These are phyloP conservation scores for Pogonomyrmex barbatus DNA, from an alignment of 1,140 invertebrate genomes.

Conservation along the genomic window DNA sequence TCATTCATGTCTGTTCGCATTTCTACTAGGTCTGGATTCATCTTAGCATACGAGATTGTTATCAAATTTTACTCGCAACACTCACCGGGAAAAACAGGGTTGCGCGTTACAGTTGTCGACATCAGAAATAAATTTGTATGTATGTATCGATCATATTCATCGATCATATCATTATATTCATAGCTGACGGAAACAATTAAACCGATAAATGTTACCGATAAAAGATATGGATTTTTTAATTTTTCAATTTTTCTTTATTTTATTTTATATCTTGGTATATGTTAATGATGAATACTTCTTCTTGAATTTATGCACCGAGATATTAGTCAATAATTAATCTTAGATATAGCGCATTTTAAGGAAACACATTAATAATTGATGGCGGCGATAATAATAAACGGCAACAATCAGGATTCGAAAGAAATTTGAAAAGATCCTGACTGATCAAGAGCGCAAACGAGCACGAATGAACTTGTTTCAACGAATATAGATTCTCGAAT, in stretches of 20 bases:
- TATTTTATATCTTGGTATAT: not conserved
- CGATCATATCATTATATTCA: not conserved
- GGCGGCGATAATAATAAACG: not conserved
- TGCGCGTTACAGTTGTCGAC: not conserved
- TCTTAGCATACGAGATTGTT: not conserved
- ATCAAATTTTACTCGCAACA: slow-evolving; percentile 21
- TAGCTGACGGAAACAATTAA: not conserved
- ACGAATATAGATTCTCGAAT: no score
- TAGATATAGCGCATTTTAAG: no score
- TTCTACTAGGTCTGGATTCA: not conserved
- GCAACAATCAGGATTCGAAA: not conserved
- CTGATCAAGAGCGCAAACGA: no score
- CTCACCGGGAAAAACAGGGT: slow-evolving; percentile 57
- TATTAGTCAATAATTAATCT: no score
- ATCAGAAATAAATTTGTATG: slow-evolving; percentile 36
- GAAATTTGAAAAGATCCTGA: no score
- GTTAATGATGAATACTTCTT: no score
- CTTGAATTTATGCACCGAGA: no score
- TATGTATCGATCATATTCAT: not conserved
- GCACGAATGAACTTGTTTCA: no score
- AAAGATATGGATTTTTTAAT: not conserved
- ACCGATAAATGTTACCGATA: not conserved
- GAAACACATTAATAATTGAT: not conserved
- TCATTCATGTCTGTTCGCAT: not conserved
- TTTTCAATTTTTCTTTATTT: not conserved